Base-by-base conservation (phyloP, 2,113 vertebrate genomes). In the Dasyornis broadbenti region DNA sequence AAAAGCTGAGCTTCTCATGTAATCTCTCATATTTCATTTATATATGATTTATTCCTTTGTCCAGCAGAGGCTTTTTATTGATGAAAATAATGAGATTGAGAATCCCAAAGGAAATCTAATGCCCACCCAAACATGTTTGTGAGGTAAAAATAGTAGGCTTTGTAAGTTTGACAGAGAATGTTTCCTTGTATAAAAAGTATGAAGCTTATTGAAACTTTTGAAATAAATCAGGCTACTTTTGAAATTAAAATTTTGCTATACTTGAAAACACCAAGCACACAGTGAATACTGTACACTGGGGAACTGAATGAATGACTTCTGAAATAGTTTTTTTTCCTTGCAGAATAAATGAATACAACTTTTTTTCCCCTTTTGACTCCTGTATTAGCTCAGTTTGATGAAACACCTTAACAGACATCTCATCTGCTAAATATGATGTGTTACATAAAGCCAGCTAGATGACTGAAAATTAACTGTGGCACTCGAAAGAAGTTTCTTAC, bases 21-120 rank as follows among this genome's bases (percentile, higher is more conserved):
- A 97, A 98, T 97, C 95, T 95, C 96, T 97, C 96, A 93, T 96
- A 97, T 98, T 98, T 98, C 96, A 97, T 97, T 97, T 96, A 94
- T 94, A 89, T 93, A 78, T 94, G 95, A 98, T 97, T 97, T 97
- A 97, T 97, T 96, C 81, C 83, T 97, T 96, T 97, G 94, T 95
- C 96, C 81, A 95, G 78, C 78, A 96, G 79, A 97, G 61, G 53
- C 73, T 84, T 97, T 95, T 96, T 97, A 97, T 97, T 97, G 96
- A 97, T 95, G 97, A 96, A 97, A 97, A 86, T 97, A 98, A 97
- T 95, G 84, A 97, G 96, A 95, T 84, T 90, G 92, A 96, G 83
- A 97, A 94, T 94, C 95, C 86, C 87, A 93, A 91, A 93, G 94
- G 94, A 94, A 97, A 96, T 94, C 52, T 94, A 91, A 96, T 83